These are phyloP conservation scores for Rhipidura dahli DNA, from an alignment of 2,113 vertebrate genomes.

Conservation along the genomic window DNA sequence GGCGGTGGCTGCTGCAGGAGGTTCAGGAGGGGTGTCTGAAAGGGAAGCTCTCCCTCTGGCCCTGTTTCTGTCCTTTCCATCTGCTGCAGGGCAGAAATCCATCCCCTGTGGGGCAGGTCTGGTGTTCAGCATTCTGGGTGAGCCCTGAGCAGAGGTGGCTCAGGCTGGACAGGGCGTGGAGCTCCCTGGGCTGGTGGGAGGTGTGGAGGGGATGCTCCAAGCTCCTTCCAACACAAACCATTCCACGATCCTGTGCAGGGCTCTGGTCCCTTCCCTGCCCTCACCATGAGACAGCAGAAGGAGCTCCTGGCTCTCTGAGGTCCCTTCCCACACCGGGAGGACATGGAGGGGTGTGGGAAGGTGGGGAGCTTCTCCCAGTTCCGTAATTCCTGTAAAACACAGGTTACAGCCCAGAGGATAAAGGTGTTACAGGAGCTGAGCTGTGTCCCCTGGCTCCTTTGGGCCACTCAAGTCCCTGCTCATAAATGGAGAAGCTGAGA, in stretches of 20 bases:
- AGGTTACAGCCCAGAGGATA: not conserved
- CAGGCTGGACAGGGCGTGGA: not conserved
- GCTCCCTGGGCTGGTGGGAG: not conserved
- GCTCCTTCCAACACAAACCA: not conserved
- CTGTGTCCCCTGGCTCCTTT: not conserved
- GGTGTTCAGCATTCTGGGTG: not conserved
- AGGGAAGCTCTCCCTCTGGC: not conserved
- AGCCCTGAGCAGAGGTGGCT: not conserved
- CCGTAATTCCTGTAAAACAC: not conserved
- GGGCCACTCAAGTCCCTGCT: not conserved
- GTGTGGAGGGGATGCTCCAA: rapidly evolving
- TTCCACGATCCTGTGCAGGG: rapidly evolving
- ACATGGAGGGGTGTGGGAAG: not conserved
- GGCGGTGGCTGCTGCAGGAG: not conserved
- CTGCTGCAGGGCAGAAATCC: not conserved
- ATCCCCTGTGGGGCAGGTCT: not conserved
- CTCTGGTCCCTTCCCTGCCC: not conserved
- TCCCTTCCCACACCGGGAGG: not conserved
- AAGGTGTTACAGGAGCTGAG: not conserved
- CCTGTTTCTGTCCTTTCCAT: rapidly evolving
- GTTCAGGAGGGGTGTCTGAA: not conserved
- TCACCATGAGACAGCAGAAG: conserved; percentile 48
- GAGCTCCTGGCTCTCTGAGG: not conserved
- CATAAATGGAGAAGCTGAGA: not conserved
- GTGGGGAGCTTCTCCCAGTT: not conserved